Percentiles rank a stretch among this genome's conserved stretches.
These are phyloP conservation scores for Cheirogaleus major DNA, from an alignment of 2,797 vertebrate genomes.

Conservation along the genomic window DNA sequence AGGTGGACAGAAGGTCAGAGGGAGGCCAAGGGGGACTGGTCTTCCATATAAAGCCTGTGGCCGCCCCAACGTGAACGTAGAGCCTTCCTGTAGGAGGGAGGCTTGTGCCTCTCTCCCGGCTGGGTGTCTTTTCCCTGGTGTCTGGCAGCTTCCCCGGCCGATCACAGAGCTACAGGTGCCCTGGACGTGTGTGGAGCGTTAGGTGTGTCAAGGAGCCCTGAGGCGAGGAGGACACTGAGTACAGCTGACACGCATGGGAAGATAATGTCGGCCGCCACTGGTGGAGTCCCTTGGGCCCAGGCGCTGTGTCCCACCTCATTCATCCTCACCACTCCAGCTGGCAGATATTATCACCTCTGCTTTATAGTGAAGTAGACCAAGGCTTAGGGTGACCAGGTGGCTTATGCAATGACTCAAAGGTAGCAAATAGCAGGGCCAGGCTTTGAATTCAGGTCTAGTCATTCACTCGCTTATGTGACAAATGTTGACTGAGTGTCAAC, in stretches of 20 bases:
- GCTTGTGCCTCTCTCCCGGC: neutral
- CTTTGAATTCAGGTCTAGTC: neutral
- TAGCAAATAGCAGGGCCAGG: neutral
- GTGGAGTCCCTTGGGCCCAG: rapidly evolving
- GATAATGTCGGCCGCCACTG: rapidly evolving
- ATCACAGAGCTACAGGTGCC: neutral
- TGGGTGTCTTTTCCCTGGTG: neutral
- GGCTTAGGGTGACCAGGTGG: neutral
- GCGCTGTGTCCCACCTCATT: neutral
- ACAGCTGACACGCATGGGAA: neutral
- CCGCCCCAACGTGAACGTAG: rapidly evolving
- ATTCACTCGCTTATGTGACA: neutral
- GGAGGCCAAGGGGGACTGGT: rapidly evolving
- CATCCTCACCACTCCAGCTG: neutral
- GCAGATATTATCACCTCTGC: neutral
- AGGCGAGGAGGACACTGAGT: neutral
- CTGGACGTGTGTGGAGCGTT: neutral
- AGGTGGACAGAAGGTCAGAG: neutral
- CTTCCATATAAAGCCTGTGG: neutral
- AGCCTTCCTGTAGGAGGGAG: neutral
- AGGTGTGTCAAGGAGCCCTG: neutral
- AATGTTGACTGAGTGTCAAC: neutral
- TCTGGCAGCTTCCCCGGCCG: neutral
- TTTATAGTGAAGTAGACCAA: neutral
- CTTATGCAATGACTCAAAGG: neutral